Conservation (phyloP, 30 jellyfish, hydroid and myxozoan genomes). For the Aurelia coerulea region DNA sequence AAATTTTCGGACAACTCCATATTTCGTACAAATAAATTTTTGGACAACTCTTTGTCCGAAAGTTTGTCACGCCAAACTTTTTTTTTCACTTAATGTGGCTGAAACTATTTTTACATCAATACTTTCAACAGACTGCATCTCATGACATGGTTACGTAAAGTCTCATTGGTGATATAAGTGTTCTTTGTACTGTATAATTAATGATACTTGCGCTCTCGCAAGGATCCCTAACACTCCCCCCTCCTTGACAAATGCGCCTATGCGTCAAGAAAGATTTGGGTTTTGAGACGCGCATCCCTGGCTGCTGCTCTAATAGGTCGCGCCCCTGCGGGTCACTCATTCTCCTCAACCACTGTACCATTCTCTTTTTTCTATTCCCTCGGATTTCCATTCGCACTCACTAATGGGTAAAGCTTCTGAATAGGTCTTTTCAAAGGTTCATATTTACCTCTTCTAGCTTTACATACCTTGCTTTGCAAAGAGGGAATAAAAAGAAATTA, state of each 20-base stretch:
- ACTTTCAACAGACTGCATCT: too few relatives aligned
- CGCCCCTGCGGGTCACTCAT: conserved; percentile 18
- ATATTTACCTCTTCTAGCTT: conserved; percentile 22
- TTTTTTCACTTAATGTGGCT: too few relatives aligned
- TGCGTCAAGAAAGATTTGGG: conserved; percentile 5
- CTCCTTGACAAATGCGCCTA: conserved; percentile 15
- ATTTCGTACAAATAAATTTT: too few relatives aligned
- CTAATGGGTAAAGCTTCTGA: conserved; percentile 13
- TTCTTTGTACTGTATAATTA: too few relatives aligned
- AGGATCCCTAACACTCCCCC: conserved; percentile 11
- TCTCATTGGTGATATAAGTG: too few relatives aligned
- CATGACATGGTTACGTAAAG: too few relatives aligned
- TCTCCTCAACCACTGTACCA: neutral
- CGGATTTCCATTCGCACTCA: conserved; percentile 13
- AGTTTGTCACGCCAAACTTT: too few relatives aligned
- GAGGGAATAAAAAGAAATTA: too few relatives aligned
- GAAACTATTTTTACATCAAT: too few relatives aligned
- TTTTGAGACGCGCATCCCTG: conserved; percentile 5
- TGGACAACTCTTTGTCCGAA: too few relatives aligned
- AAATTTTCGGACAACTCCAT: too few relatives aligned
- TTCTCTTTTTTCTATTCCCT: conserved; percentile 9
- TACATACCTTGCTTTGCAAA: conserved; percentile 24
- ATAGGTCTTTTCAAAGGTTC: conserved; percentile 13
- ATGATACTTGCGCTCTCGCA: too few relatives aligned
- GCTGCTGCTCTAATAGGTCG: conserved; percentile 16